Conservation (phyloP, 2,888 invertebrate genomes). For the Heliconius sara region DNA sequence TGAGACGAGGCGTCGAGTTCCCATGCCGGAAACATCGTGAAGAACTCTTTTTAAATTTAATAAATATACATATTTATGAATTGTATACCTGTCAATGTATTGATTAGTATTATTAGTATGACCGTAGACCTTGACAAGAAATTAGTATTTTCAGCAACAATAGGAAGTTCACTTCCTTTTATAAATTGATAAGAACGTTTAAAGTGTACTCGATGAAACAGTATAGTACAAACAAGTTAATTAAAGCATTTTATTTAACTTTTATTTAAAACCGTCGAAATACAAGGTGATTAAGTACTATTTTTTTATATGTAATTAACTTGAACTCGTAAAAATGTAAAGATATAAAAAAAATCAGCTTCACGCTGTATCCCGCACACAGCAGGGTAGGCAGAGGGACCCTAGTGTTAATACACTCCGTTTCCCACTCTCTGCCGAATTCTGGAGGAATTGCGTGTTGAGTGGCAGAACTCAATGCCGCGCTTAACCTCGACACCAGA, state of each 20-base stretch:
- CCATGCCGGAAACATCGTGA: background rate
- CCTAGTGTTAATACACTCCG: too few species aligned
- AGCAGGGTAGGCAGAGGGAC: too few species aligned
- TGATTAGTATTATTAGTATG: background rate
- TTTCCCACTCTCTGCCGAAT: too few species aligned
- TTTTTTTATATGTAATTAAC: background rate
- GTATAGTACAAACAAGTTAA: background rate
- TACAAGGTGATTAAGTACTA: background rate
- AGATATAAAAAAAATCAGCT: background rate
- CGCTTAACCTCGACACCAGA: too few species aligned
- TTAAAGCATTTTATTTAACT: background rate
- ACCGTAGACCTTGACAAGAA: conserved; percentile 22
- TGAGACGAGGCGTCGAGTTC: too few species aligned
- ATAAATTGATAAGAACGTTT: conserved; percentile 26
- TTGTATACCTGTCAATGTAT: background rate
- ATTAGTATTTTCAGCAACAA: conserved; percentile 35
- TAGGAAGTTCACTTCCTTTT: conserved; percentile 36
- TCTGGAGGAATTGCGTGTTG: too few species aligned
- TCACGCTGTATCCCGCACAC: too few species aligned
- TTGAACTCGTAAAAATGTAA: background rate
- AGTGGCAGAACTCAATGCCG: too few species aligned
- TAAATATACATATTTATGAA: background rate
- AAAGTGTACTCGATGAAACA: background rate
- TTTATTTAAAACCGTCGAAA: background rate
- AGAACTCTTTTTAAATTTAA: too few species aligned